These are phyloP conservation scores for Pipistrellus nathusii DNA, from an alignment of 2,797 vertebrate genomes.

Conservation along the genomic window DNA sequence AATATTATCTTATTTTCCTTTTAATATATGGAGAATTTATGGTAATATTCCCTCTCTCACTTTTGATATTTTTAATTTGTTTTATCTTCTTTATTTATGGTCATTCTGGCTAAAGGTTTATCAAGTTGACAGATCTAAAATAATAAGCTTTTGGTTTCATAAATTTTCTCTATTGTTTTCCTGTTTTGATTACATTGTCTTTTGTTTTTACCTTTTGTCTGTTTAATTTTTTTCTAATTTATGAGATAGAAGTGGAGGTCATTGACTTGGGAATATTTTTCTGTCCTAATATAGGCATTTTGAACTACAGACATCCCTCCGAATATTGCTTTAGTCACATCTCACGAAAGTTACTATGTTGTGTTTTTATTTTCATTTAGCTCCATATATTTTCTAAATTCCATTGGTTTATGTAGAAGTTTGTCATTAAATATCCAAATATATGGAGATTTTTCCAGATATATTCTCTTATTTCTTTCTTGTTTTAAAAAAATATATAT, in stretches of 20 bases:
- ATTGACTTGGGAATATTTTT: slow-evolving; percentile 28
- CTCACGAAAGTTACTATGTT: neutral
- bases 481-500: too few species aligned
- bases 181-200: slow-evolving; percentile 21
- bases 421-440: neutral
- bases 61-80: neutral
- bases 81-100: neutral
- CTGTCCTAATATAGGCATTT: neutral
- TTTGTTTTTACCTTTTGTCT: neutral
- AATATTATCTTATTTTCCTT: neutral
- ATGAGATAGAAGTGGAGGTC: neutral
- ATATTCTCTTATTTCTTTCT: slow-evolving; percentile 23
- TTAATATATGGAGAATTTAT: neutral
- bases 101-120: neutral
- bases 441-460: neutral
- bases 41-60: neutral
- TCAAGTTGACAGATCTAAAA: slow-evolving; percentile 24
- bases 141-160: neutral
- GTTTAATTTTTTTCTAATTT: neutral
- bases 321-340: neutral
- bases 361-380: slow-evolving; percentile 13
- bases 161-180: neutral
- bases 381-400: neutral
- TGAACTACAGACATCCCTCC: neutral
- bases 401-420: neutral